Evolutionary conservation across 2,113 vertebrate genomes (phyloP).

Genomic region (Raja brachyura): DNA sequence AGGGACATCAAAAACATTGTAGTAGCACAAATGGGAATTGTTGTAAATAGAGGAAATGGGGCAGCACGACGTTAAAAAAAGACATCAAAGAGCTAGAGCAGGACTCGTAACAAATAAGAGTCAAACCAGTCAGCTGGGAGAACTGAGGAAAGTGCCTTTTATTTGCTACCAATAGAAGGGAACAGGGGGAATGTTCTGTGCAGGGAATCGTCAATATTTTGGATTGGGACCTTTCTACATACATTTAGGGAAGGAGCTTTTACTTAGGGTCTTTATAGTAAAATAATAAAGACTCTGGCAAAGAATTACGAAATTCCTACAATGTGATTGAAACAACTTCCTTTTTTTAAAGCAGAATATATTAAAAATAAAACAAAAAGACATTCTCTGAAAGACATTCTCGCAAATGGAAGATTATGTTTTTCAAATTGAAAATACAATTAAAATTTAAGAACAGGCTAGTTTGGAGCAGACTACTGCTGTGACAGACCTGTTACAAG

Average conservation of each 20-base stretch:
- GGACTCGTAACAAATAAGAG: too few species aligned
- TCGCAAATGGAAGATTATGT: not conserved
- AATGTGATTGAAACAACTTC: not conserved
- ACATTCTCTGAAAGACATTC: not conserved
- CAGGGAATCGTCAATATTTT: too few species aligned
- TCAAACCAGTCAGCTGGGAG: too few species aligned
- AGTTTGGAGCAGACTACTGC: not conserved
- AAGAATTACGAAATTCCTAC: not conserved
- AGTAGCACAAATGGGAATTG: too few species aligned
- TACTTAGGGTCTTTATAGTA: not conserved
- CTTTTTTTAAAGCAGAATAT: not conserved
- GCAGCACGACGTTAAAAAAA: too few species aligned
- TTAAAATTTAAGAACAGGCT: not conserved
- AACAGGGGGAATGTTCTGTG: too few species aligned
- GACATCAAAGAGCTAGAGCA: too few species aligned
- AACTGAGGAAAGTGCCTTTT: too few species aligned
- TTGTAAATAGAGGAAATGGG: too few species aligned
- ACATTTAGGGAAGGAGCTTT: not conserved
- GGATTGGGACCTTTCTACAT: not conserved
- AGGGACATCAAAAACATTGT: too few species aligned
- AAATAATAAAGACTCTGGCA: not conserved
- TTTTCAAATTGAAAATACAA: not conserved
- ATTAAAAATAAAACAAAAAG: not conserved
- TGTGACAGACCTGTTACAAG: not conserved
- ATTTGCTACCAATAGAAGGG: too few species aligned